Conservation (phyloP, 2,113 vertebrate genomes). For the Tenebrosternarchus preto region DNA sequence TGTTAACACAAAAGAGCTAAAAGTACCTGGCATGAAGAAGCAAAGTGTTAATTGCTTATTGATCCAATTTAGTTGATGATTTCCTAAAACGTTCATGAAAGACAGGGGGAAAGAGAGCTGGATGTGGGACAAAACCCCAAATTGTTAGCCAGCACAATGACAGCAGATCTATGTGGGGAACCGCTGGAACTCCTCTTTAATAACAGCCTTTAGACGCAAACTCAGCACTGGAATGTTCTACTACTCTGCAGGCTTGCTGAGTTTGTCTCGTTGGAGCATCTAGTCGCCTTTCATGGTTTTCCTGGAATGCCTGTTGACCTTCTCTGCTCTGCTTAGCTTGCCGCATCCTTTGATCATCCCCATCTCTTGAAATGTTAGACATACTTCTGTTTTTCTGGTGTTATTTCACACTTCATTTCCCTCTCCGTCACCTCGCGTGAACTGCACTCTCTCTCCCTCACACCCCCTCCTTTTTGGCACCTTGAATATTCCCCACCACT, state of each 20-base stretch:
- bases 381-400: conserved; percentile 26
- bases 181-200: not conserved
- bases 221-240: not conserved
- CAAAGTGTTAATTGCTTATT: conserved; percentile 79
- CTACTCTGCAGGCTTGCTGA: conserved; percentile 15
- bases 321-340: not conserved
- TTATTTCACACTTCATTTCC: conserved; percentile 4
- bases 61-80: conserved; percentile 78
- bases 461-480: not conserved
- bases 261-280: conserved; percentile 5
- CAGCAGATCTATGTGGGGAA: conserved; percentile 16
- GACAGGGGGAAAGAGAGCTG: not conserved
- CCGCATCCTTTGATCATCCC: conserved; percentile 8
- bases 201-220: not conserved
- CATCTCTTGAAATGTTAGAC: not conserved
- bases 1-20: conserved; percentile 27
- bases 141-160: not conserved
- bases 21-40: conserved; percentile 62
- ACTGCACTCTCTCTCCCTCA: not conserved
- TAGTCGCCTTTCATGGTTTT: not conserved
- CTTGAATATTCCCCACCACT: not conserved
- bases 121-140: not conserved
- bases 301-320: not conserved
- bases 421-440: not conserved
- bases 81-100: conserved; percentile 54